phyloP scores from a whole-genome alignment of 1,140 invertebrate species.

The Gryllus bimaculatus region DNA sequence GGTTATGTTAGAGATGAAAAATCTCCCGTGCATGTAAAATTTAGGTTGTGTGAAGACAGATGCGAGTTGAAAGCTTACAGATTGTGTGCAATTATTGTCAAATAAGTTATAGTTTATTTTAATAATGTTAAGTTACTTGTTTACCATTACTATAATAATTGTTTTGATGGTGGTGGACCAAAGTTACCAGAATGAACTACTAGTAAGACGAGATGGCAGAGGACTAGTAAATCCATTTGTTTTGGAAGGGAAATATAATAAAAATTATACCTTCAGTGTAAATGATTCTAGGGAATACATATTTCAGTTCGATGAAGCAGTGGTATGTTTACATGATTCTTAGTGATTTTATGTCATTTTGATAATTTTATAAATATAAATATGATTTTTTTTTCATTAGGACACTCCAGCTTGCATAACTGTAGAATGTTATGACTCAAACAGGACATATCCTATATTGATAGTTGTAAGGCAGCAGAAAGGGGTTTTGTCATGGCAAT shows the following conservation, averaged over 20 bases:
- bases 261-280: conserved; percentile 7
- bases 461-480: conserved; percentile 56
- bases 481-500: conserved; percentile 56
- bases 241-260: neutral
- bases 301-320: conserved; percentile 26
- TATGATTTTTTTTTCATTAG: conserved; percentile 17
- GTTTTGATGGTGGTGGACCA: no score
- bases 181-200: no score
- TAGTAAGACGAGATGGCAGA: no score
- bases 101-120: no score
- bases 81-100: no score
- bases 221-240: neutral
- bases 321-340: conserved; percentile 12
- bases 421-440: conserved; percentile 41
- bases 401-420: conserved; percentile 41
- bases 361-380: neutral
- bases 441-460: conserved; percentile 46
- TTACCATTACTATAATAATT: no score
- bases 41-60: no score
- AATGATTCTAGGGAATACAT: conserved; percentile 31
- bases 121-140: no score
- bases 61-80: no score
- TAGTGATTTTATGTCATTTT: neutral
- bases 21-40: no score
- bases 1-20: no score